Base-by-base conservation (phyloP, 2,888 invertebrate species). In the Sphecodes monilicornis region DNA sequence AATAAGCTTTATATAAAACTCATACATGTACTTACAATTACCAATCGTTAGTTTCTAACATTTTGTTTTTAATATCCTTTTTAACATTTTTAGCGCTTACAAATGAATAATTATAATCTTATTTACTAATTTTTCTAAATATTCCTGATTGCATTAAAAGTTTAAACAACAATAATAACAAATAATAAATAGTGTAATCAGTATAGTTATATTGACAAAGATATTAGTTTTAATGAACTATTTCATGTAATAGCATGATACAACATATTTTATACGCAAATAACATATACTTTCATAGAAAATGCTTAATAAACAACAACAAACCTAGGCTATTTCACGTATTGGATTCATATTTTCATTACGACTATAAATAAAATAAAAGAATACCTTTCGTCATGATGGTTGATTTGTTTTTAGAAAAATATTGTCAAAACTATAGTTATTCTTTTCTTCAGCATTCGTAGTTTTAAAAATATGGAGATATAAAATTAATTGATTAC, bases 301-400 rank as follows among this genome's bases (percentile, higher is more conserved):
- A 39, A n/a, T 8, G 64, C 50, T 46, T n/a, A 39, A 70, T 79
- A 78, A 70, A 69, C 75, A 72, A 66, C 77, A 70, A 64, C 16
- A 64, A 50, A 29, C 50, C 57, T 0, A 11, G 41, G 64, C 18
- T 26, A 11, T 13, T 66, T 86, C 77, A 84, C 84, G 80, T 81
- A 80, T 36, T 57, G 16, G 32, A 68, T 54, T 50, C 69, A 74
- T 74, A 54, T 80, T 84, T 69, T 57, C 32, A n/a, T 72, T n/a
- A 13, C 41, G n/a, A 46, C 39, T 26, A 66, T 54, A 29, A 76
- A 46, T 73, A 10, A 60, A 64, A 77, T 32, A 16, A 26, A 69
- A 29, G 6, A 26, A 13, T 89, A 89, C 88, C 88, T 89, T 89
- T 89, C 29, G 88, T 89, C 88, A 89, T 89, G 60, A 29, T 76